phyloP scores from a whole-genome alignment of 1,140 invertebrate species.

The Drosophila ambigua region DNA sequence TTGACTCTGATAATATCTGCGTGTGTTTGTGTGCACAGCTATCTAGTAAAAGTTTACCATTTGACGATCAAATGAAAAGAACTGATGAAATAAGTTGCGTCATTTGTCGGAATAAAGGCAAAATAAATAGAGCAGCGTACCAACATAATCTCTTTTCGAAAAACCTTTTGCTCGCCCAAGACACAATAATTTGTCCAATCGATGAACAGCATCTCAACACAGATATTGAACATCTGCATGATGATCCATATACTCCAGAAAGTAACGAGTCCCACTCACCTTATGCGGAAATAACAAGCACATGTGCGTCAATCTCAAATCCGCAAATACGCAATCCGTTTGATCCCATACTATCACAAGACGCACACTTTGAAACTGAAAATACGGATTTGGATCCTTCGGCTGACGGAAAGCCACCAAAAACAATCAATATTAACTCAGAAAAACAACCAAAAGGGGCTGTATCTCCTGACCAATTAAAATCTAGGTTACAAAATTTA shows the following conservation, averaged over 20 bases:
- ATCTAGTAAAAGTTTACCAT: slow-evolving; percentile 26
- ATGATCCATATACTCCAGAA: slow-evolving; percentile 91
- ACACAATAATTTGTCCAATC: slow-evolving; percentile 85
- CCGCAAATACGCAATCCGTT: slow-evolving; percentile 51
- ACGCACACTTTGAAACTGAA: slow-evolving; percentile 1
- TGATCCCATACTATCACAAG: slow-evolving; percentile 15
- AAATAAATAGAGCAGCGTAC: slow-evolving; percentile 51
- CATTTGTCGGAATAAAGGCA: slow-evolving; percentile 65
- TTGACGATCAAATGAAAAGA: slow-evolving; percentile 16
- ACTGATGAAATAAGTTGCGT: slow-evolving; percentile 53
- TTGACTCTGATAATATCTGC: slow-evolving; percentile 84
- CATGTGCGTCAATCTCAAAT: slow-evolving; percentile 50
- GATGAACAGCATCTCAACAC: slow-evolving; percentile 85
- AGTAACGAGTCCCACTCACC: slow-evolving; percentile 90
- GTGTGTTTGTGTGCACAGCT: slow-evolving; percentile 65
- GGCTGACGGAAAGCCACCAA: slow-evolving; percentile 8
- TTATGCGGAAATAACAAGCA: slow-evolving; percentile 84
- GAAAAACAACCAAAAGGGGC: slow-evolving; percentile 57
- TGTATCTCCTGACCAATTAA: slow-evolving; percentile 85
- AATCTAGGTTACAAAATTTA: slow-evolving; percentile 84
- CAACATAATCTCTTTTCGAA: slow-evolving; percentile 69
- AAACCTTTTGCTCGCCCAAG: slow-evolving; percentile 67
- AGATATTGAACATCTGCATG: slow-evolving; percentile 66
- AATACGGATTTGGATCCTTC: slow-evolving; percentile 4
- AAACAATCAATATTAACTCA: neutral